Conservation (phyloP, 2,888 invertebrate species). For the Clepsis dumicolana region DNA sequence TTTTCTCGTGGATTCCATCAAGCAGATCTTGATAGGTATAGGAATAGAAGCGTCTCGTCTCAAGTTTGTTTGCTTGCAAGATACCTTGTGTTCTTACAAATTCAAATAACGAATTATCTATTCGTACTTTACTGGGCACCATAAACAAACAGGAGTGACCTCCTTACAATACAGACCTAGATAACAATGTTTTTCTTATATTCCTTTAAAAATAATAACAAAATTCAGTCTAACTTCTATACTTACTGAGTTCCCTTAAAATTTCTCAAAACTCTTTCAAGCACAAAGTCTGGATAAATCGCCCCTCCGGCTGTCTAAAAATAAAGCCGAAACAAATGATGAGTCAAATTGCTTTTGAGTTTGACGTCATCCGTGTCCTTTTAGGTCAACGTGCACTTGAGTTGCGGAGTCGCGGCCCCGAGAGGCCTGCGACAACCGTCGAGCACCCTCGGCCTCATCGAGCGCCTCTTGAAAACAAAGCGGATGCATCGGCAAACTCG, state of each 20-base stretch:
- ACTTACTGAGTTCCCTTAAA: not conserved
- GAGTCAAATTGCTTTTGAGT: constrained; percentile 29
- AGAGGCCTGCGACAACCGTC: constrained; percentile 41
- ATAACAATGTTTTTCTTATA: no score
- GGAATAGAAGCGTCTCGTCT: no score
- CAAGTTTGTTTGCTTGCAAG: no score
- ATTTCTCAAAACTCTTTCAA: not conserved
- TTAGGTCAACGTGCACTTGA: constrained; percentile 66
- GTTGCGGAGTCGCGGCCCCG: constrained; percentile 52
- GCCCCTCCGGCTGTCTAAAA: constrained; percentile 9
- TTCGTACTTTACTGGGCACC: no score
- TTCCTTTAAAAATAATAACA: no score
- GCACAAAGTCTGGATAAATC: not conserved
- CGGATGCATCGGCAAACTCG: constrained; percentile 52
- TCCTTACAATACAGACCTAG: no score
- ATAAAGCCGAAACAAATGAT: constrained; percentile 24
- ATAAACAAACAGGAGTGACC: no score
- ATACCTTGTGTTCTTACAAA: no score
- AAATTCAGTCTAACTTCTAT: no score
- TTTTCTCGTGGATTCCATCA: not conserved
- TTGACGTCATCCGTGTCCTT: constrained; percentile 61
- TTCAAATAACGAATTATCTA: no score
- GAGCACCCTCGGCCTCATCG: constrained; percentile 42
- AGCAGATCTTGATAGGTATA: no score
- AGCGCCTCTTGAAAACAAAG: constrained; percentile 54